Evolutionary conservation across 2,797 vertebrate species (phyloP).

Genomic region (Chelmon rostratus): DNA sequence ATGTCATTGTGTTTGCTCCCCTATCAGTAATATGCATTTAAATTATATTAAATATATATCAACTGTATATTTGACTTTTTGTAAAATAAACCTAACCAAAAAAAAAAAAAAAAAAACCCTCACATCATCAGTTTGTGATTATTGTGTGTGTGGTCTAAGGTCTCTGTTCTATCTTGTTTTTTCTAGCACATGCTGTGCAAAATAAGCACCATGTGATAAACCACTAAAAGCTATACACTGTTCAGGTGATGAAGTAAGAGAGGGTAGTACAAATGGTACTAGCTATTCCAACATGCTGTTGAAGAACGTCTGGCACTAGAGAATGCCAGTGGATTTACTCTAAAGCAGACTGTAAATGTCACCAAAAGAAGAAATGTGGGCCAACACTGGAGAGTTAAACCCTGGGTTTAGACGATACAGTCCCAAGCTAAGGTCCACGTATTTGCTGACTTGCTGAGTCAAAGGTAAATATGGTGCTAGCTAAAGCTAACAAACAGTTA

Average conservation of each 20-base stretch:
- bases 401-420: not conserved
- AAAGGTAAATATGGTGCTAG: no score
- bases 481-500: no score
- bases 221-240: not conserved
- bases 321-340: not conserved
- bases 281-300: not conserved
- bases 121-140: not conserved
- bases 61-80: conserved; percentile 87
- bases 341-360: not conserved
- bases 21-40: conserved; percentile 79
- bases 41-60: conserved; percentile 84
- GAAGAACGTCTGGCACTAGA: not conserved
- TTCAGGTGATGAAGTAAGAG: not conserved
- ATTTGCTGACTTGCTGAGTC: no score
- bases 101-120: conserved; percentile 22
- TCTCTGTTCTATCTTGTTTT: not conserved
- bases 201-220: conserved; percentile 9
- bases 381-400: not conserved
- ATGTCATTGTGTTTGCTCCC: conserved; percentile 68
- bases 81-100: conserved; percentile 85
- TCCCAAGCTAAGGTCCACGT: not conserved
- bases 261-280: not conserved
- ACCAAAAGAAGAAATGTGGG: not conserved
- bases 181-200: not conserved
- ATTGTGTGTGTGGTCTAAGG: not conserved